Evolutionary conservation across 1,140 invertebrate species (phyloP), one percentile per base, ranked within the genome.

Genomic region (Drosophila virilis): DNA sequence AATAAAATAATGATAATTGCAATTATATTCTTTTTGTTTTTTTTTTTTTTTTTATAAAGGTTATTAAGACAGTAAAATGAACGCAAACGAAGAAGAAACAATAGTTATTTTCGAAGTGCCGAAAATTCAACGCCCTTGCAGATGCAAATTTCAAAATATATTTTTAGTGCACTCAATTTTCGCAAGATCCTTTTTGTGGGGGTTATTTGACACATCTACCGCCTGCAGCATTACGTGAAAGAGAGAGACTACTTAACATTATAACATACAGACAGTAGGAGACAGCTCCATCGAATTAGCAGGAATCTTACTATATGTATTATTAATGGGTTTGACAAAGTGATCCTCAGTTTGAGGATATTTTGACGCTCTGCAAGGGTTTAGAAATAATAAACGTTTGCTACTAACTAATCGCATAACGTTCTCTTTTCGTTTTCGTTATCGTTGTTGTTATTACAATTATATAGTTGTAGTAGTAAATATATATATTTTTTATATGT

Each of bases 361-460:
- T 6, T 28, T 28, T 5, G 22, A 28, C 12, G 6, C 12, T 13
- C n/a, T 13, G 40, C 40, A 13, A 42, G 40, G 40, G 40, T 13
- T n/a, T 13, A 42, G 6, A 40, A 40, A 65, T 52, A 54, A 32
- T 61, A 35, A 12, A 83, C 62, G 77, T 67, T 45, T 43, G 67
- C 72, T 84, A 84, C 6, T 17, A 76, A 73, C 80, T 84, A 83
- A 69, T 76, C 79, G 76, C 76, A 79, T 73, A 79, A 40, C 2
- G 15, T 33, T 69, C 50, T 40, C 42, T 54, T 28, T 46, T 7
- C 15, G 17, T 54, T 28, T 46, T 7, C 15, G 17, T 22, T 46
- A 46, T 10, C 22, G 8, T 17, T 46, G 5, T 46, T 17, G 17
- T 46, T 46, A 46, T 46, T 46, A 46, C 17, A 22, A 46, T 46